Evolutionary conservation across 1,140 invertebrate genomes (phyloP).

Genomic region (Drosophila asahinai): DNA sequence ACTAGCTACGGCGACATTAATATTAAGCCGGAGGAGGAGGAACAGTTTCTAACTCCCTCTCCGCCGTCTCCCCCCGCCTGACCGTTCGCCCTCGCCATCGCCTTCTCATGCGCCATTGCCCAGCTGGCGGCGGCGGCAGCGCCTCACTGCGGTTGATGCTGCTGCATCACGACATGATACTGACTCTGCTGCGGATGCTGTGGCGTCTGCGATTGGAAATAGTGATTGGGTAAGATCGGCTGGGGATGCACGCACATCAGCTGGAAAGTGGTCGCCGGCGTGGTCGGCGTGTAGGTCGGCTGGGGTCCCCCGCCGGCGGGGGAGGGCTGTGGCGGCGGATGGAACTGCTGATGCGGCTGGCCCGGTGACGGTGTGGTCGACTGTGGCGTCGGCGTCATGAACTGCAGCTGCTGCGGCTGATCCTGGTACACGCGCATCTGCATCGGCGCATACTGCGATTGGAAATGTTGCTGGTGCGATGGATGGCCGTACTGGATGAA

Average conservation of each 20-base stretch:
- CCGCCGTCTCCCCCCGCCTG: constrained; percentile 11
- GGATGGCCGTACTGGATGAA: constrained; percentile 88
- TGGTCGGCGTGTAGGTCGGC: constrained; percentile 78
- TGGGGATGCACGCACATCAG: constrained; percentile 87
- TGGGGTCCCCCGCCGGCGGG: constrained; percentile 86
- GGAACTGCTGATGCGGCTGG: constrained; percentile 88
- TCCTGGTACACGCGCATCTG: constrained; percentile 88
- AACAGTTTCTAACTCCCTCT: neutral
- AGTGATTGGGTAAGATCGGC: constrained; percentile 81
- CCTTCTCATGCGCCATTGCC: constrained; percentile 43
- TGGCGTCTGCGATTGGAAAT: constrained; percentile 69
- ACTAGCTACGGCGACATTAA: constrained; percentile 34
- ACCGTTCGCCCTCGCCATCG: constrained; percentile 23
- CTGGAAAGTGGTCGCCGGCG: constrained; percentile 84
- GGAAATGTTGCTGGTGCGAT: constrained; percentile 88
- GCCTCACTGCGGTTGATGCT: constrained; percentile 79
- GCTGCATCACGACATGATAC: constrained; percentile 80
- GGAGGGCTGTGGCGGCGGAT: constrained; percentile 87
- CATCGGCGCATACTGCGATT: constrained; percentile 86
- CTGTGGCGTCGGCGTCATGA: constrained; percentile 87
- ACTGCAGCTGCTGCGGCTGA: constrained; percentile 87
- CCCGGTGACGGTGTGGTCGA: constrained; percentile 88
- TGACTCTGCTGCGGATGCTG: constrained; percentile 79
- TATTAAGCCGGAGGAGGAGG: constrained; percentile 22
- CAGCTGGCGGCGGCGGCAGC: constrained; percentile 32